These are phyloP conservation scores for Coenobita brevimanus DNA, from an alignment of 1,140 invertebrate species.

Conservation along the genomic window DNA sequence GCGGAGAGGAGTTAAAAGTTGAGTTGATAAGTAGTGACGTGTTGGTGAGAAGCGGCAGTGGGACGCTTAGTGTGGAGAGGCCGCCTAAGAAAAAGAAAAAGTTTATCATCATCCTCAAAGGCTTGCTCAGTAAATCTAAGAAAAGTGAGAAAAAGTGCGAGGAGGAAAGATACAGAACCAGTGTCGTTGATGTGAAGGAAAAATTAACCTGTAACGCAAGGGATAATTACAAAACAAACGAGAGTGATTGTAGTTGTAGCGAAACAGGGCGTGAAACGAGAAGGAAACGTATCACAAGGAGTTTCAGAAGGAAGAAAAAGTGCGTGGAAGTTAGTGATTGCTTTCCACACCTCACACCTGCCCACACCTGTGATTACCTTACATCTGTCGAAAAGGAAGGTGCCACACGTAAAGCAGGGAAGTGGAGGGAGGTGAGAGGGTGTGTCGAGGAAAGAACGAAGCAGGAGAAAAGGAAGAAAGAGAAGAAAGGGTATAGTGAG, in stretches of 20 bases:
- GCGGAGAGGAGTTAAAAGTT: constrained; percentile 28
- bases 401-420: too few species aligned
- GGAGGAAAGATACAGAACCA: not conserved
- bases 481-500: too few species aligned
- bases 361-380: too few species aligned
- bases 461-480: too few species aligned
- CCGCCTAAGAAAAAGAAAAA: constrained; percentile 38
- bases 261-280: not conserved
- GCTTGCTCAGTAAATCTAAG: constrained; percentile 36
- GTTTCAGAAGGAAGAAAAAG: too few species aligned
- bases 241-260: not conserved
- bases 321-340: too few species aligned
- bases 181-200: not conserved
- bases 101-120: constrained; percentile 53
- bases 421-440: too few species aligned
- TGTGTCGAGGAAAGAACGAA: too few species aligned
- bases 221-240: not conserved
- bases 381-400: too few species aligned
- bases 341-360: too few species aligned
- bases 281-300: too few species aligned
- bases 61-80: not conserved
- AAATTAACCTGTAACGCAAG: not conserved
- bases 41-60: constrained; percentile 20
- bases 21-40: constrained; percentile 44
- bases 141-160: constrained; percentile 30